Conservation (phyloP, 2,113 vertebrate genomes). For the Pangasianodon gigas region DNA sequence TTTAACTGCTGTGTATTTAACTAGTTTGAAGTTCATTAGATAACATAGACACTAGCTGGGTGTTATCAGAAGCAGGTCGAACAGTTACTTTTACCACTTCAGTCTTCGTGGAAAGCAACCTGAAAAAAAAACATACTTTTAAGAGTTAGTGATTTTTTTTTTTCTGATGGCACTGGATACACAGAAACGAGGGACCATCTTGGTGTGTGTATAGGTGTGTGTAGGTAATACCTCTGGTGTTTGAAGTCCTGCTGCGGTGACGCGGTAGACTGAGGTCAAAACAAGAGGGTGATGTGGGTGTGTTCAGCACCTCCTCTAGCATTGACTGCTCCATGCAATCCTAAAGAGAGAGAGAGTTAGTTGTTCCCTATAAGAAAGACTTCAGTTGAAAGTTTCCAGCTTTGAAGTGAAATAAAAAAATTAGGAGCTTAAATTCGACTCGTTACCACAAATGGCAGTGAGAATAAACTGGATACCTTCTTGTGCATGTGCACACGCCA, state of each 20-base stretch:
- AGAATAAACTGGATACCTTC: neutral
- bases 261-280: constrained; percentile 65
- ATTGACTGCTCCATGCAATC: constrained; percentile 63
- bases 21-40: neutral
- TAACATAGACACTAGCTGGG: neutral
- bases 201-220: neutral
- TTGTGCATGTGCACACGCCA: neutral
- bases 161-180: neutral
- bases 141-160: constrained; percentile 3
- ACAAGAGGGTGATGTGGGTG: constrained; percentile 56
- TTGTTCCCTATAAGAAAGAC: neutral
- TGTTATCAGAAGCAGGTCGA: neutral
- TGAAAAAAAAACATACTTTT: constrained; percentile 40
- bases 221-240: constrained; percentile 56
- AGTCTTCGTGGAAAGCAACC: constrained; percentile 58
- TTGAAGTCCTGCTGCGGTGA: constrained; percentile 62
- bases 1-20: neutral
- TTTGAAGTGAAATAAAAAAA: neutral
- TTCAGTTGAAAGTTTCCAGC: neutral
- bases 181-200: constrained; percentile 1
- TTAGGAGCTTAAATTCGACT: neutral
- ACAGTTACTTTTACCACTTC: constrained; percentile 59
- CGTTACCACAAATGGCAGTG: neutral
- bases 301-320: constrained; percentile 71
- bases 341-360: constrained; percentile 46